Conservation (phyloP, 53 echinoderm and acorn worm species). For the Antedon mediterranea region DNA sequence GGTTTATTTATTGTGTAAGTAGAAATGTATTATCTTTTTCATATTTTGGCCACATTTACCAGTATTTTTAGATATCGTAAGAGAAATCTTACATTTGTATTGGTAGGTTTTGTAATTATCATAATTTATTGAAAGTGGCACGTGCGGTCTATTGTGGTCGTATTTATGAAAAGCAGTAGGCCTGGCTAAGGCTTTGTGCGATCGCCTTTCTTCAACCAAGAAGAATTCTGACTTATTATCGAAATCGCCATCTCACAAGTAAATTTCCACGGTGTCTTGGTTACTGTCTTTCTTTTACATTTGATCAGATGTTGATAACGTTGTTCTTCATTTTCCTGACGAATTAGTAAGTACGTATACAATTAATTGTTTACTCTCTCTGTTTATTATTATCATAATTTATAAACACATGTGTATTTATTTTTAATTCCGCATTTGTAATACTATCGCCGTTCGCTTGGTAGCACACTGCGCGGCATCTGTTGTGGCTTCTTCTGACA, state of each 20-base stretch:
- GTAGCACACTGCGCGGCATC: conserved; percentile 15
- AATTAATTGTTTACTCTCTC: conserved; percentile 1
- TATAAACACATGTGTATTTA: conserved; percentile 94
- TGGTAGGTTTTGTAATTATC: conserved; percentile 71
- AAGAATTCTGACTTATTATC: conserved; percentile 1
- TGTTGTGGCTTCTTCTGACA: conserved; percentile 6
- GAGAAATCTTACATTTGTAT: conserved; percentile 12
- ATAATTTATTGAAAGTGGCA: conserved; percentile 98
- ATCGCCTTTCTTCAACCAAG: conserved; percentile 1
- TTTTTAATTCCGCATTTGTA: conserved; percentile 68
- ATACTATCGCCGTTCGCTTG: conserved; percentile 29
- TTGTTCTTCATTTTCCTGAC: background rate
- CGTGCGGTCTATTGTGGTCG: conserved; percentile 76
- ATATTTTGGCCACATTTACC: background rate
- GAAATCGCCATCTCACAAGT: conserved; percentile 1
- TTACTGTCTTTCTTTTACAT: background rate
- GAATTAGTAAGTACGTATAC: background rate
- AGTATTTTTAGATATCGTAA: conserved; percentile 5
- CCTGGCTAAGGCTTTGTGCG: conserved; percentile 6
- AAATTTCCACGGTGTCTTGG: background rate
- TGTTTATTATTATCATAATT: conserved; percentile 76
- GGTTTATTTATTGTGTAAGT: background rate
- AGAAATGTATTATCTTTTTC: background rate
- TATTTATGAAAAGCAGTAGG: conserved; percentile 84
- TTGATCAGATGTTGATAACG: background rate